Evolutionary conservation across 2,797 vertebrate species (phyloP).

Genomic region (Cacajao melanocephalus): DNA sequence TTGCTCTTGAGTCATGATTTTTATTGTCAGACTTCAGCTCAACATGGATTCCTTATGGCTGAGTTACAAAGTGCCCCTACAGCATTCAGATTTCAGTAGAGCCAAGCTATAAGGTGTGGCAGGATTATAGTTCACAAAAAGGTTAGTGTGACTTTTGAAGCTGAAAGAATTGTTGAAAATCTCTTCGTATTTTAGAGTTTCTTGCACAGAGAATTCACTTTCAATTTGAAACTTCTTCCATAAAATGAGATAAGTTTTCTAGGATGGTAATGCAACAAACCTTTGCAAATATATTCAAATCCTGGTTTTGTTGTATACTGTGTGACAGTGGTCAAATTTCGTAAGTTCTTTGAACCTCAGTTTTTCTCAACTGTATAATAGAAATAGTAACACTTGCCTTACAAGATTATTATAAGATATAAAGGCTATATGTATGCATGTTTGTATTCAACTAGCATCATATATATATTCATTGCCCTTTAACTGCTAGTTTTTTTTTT

Average conservation of each 20-base stretch:
- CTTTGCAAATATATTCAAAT: constrained; percentile 23
- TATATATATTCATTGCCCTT: not conserved
- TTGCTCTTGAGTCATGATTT: constrained; percentile 61
- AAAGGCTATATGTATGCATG: not conserved
- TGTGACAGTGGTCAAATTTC: not conserved
- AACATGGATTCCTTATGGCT: constrained; percentile 66
- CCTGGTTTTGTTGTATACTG: not conserved
- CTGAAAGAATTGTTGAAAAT: constrained; percentile 28
- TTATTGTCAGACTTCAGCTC: constrained; percentile 58
- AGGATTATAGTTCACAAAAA: not conserved
- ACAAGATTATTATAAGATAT: not conserved
- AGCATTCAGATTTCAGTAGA: constrained; percentile 39
- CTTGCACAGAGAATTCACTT: not conserved
- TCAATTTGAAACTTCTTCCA: constrained; percentile 9
- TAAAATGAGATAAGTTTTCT: not conserved
- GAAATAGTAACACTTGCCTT: not conserved
- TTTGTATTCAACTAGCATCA: not conserved
- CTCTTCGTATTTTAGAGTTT: constrained; percentile 28
- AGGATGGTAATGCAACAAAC: not conserved
- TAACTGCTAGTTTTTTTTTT: not conserved
- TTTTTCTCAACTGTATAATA: not conserved
- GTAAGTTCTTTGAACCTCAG: not conserved
- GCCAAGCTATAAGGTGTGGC: constrained; percentile 18
- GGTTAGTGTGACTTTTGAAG: not conserved
- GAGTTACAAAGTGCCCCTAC: constrained; percentile 54